Base-by-base conservation (phyloP, 2,888 invertebrate genomes). In the Lithophane leautieri region DNA sequence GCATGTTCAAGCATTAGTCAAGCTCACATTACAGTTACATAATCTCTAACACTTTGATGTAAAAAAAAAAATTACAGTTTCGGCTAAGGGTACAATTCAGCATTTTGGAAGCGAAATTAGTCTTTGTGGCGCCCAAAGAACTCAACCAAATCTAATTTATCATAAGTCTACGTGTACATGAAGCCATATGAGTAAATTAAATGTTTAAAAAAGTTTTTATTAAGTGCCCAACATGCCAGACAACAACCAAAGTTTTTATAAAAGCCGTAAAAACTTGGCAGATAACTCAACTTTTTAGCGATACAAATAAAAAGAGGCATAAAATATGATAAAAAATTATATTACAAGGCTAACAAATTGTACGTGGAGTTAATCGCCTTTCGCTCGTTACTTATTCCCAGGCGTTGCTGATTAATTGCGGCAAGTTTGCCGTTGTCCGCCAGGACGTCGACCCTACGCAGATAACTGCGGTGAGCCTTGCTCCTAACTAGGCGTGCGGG, bases 401-500 rank as follows among this genome's bases (percentile, higher is more conserved):
- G 74, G 72, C 85, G 78, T 84, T 79, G 70, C 84, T 91, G 92
- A 92, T 92, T 93, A 92, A 92, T 93, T 92, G 91, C 88, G 87
- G 87, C 87, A 85, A 89, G 89, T 88, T 88, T 85, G 86, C 86
- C 86, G 87, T 77, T 87, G 86, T 83, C 89, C 88, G 80, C 88
- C 86, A 90, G 91, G 90, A 90, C 92, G 88, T 83, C 90, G 92
- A 92, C 91, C 92, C 87, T 80, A 83, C 84, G 79, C 83, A 88
- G 88, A 88, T 89, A 89, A 81, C 89, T 88, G 87, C 80, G 88
- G 86, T 81, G 81, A 83, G 81, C 86, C 89, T 85, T 83, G 87
- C 89, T 88, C 85, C 86, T 86, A 90, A 91, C 89, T 88, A 87
- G 89, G 85, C 89, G 90, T 86, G 78, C 86, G 87, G 88, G 88